Evolutionary conservation across 1,140 invertebrate species (phyloP), one percentile per base, ranked within the genome.

Genomic region (Drosophila kepulauana): DNA sequence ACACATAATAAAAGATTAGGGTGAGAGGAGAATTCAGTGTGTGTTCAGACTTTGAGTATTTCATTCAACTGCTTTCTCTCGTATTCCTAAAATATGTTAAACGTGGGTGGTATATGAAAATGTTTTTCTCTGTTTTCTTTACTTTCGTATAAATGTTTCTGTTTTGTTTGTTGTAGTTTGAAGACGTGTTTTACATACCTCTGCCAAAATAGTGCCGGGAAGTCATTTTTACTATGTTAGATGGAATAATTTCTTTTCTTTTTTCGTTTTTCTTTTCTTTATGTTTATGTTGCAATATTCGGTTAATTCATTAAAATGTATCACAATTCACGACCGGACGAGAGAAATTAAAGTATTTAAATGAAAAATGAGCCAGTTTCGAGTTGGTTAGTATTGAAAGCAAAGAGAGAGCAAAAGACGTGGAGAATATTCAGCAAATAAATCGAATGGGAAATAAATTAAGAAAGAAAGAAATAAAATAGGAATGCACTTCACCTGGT

Each of bases 181-280:
- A 76, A 79, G 75, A 90, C 71, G 81, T 84, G 81, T 82, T 89
- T 91, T 92, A 92, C 91, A 91, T 92, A 92, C 91, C 91, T 92
- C 87, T 92, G 89, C 91, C 91, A 92, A 92, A 92, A 92, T 91
- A 91, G 81, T 92, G 91, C 84, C 91, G 91, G 87, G 91, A 92
- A 92, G 91, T 92, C 91, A 92, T 92, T 82, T 88, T 91, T 73
- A 89, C 74, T 84, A 84, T 91, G 79, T 91, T 88, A 91, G 74
- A 77, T 78, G 74, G 75, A 65, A 52, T 73, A 67, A 67, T 79
- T 63, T 74, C 69, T 69, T 25, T 67, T 71, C 68, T 59, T 59
- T 69, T 67, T 59, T 20, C 20, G 20, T 20, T 20, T 66, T 56
- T 59, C 68, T 54, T 52, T 61, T 25, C 20, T 25, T 25, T 25